These are phyloP conservation scores for Boleophthalmus pectinirostris DNA, from an alignment of 2,113 vertebrate genomes.

Conservation along the genomic window DNA sequence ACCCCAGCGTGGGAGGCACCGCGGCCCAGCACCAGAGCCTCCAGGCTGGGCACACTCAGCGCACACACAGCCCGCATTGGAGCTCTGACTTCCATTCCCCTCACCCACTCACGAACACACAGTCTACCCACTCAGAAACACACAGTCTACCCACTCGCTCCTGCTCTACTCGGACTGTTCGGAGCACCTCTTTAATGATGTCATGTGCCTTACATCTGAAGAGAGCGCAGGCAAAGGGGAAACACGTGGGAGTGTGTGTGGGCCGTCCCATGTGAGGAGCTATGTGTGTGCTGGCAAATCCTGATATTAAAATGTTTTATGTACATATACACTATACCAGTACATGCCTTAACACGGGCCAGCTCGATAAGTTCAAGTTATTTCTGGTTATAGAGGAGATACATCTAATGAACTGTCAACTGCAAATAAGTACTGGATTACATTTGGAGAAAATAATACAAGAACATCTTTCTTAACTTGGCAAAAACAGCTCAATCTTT, in stretches of 20 bases:
- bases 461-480: not conserved
- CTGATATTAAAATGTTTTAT: conserved; percentile 23
- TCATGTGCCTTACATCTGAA: conserved; percentile 69
- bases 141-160: conserved; percentile 47
- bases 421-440: not conserved
- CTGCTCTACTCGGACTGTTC: conserved; percentile 50
- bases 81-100: conserved; percentile 65
- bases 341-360: conserved; percentile 14
- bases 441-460: not conserved
- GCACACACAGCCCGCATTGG: conserved; percentile 42
- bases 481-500: conserved; percentile 1
- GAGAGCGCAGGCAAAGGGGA: conserved; percentile 52
- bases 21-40: conserved; percentile 69
- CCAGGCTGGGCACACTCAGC: conserved; percentile 58
- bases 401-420: not conserved
- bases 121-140: conserved; percentile 57
- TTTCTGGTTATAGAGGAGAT: conserved; percentile 34
- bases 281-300: conserved; percentile 21
- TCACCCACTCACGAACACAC: conserved; percentile 63
- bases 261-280: conserved; percentile 26
- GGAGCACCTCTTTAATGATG: conserved; percentile 70
- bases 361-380: conserved; percentile 26
- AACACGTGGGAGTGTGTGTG: conserved; percentile 68
- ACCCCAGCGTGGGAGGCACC: conserved; percentile 70
- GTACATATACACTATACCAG: conserved; percentile 20